Conservation (phyloP, 2,888 invertebrate genomes). For the Maniola hyperantus region DNA sequence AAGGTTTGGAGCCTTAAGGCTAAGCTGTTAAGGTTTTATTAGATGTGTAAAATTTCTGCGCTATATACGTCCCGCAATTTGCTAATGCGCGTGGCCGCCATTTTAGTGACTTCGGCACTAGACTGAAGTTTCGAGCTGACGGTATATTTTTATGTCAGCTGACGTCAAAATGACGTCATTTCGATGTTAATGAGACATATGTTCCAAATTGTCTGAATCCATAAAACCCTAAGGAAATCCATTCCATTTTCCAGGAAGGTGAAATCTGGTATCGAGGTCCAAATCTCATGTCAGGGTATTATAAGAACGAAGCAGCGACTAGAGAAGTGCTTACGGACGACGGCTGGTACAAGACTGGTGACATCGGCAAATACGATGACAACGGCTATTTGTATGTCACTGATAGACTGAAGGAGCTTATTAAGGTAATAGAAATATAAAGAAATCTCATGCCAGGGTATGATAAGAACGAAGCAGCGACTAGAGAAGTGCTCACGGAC, state of each 20-base stretch:
- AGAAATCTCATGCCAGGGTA: conserved; percentile 87
- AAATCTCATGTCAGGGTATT: conserved; percentile 85
- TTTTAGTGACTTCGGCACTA: too few relatives aligned
- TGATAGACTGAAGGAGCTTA: conserved; percentile 91
- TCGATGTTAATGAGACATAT: too few relatives aligned
- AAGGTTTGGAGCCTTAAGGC: too few relatives aligned
- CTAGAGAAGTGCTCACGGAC: conserved; percentile 83
- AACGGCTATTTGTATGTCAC: conserved; percentile 86
- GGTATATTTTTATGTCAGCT: too few relatives aligned
- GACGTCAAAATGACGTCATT: too few relatives aligned
- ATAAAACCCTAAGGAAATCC: too few relatives aligned
- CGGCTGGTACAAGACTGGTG: conserved; percentile 91
- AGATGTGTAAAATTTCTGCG: too few relatives aligned
- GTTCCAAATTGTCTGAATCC: too few relatives aligned
- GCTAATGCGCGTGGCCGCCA: too few relatives aligned
- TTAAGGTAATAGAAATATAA: conserved; percentile 79
- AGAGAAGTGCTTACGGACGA: conserved; percentile 84
- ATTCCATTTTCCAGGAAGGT: conserved; percentile 82
- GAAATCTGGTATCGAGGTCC: conserved; percentile 89
- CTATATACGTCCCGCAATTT: too few relatives aligned
- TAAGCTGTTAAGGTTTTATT: too few relatives aligned
- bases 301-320: conserved; percentile 87
- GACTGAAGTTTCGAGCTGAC: too few relatives aligned
- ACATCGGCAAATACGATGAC: conserved; percentile 86
- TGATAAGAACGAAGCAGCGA: conserved; percentile 87